Percentiles rank a stretch among this genome's conserved stretches.
Evolutionary conservation across 2,888 invertebrate genomes (phyloP).

Genomic region (Chironomus tentans): DNA sequence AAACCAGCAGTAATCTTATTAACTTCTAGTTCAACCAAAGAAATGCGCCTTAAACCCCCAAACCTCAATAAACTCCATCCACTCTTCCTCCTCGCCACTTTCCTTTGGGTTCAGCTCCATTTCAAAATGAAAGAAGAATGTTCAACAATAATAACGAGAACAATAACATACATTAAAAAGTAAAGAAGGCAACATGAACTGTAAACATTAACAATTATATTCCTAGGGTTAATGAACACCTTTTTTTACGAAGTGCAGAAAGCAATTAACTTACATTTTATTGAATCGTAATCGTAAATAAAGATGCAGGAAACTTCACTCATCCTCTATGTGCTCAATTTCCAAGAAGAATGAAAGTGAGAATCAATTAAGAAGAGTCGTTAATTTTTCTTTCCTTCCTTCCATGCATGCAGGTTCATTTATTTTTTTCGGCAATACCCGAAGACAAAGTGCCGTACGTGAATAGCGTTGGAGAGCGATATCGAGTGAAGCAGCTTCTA

Average conservation of each 20-base stretch:
- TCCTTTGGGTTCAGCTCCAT: no score
- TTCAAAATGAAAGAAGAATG: background rate
- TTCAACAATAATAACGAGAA: background rate
- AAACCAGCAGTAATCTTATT: no score
- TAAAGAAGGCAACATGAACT: background rate
- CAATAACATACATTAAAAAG: background rate
- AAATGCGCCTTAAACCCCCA: no score
- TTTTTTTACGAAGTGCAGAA: background rate
- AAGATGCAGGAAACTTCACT: background rate
- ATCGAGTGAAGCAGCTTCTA: conserved; percentile 86
- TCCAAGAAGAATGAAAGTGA: background rate
- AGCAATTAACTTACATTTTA: conserved; percentile 19
- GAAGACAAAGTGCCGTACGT: conserved; percentile 98
- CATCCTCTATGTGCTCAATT: background rate
- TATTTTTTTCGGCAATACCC: conserved; percentile 91
- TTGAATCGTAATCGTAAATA: conserved; percentile 3
- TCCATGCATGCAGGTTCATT: conserved; percentile 71
- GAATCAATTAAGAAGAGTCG: background rate
- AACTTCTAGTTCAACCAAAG: no score
- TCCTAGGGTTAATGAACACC: conserved; percentile 26
- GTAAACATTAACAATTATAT: conserved; percentile 23
- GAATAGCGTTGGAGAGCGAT: conserved; percentile 89
- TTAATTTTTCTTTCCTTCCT: background rate
- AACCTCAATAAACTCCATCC: no score
- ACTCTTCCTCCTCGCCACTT: no score